These are phyloP conservation scores for Kryphioiulus occultus DNA, from an alignment of 2,888 invertebrate genomes.

Conservation along the genomic window DNA sequence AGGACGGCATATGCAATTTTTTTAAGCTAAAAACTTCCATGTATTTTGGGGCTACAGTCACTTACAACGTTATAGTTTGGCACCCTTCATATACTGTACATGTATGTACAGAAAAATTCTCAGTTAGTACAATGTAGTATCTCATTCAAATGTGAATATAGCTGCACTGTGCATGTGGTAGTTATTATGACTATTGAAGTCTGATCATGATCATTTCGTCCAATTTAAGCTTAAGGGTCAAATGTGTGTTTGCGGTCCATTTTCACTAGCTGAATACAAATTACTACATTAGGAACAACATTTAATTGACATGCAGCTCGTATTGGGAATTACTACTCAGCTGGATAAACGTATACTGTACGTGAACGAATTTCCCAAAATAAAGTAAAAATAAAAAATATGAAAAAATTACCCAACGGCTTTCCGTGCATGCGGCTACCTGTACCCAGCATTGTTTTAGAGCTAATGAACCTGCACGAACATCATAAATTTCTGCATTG, in stretches of 20 bases:
- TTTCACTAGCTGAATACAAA: neutral
- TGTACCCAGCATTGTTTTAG: neutral
- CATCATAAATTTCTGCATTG: neutral
- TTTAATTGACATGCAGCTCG: neutral
- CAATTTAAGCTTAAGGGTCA: neutral
- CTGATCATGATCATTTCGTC: neutral
- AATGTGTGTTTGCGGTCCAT: neutral
- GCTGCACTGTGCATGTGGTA: no score
- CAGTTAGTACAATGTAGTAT: no score
- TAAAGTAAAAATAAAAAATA: neutral
- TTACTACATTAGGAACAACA: neutral
- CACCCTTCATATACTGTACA: no score
- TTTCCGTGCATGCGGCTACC: neutral
- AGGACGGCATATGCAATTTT: no score
- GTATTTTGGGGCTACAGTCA: no score
- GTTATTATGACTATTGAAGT: no score
- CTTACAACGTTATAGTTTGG: no score
- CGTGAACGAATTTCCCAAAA: neutral
- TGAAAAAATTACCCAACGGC: neutral
- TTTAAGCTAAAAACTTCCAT: no score
- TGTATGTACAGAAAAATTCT: no score
- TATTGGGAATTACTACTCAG: neutral
- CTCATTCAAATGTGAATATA: no score
- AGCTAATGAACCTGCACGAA: slow-evolving; percentile 2
- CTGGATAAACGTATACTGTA: neutral